A percentile compares a stretch with the other conserved stretches of the same genome.
Evolutionary conservation across 2,113 vertebrate species (phyloP).

Genomic region (Odobenus rosmarus): DNA sequence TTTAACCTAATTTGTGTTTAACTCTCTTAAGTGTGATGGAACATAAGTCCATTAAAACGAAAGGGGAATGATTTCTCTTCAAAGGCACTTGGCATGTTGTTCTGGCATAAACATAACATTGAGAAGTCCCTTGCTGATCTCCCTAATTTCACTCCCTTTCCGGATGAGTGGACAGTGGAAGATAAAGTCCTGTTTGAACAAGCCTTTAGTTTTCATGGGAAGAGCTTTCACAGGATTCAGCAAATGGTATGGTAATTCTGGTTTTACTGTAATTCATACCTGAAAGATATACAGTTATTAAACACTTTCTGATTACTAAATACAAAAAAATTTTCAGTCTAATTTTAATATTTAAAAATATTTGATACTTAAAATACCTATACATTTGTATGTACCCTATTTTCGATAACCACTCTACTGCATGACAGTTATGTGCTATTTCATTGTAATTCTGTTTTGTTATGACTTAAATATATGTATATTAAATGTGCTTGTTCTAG

Average conservation of each 20-base stretch:
- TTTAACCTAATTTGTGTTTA: conserved; percentile 57
- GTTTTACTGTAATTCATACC: conserved; percentile 35
- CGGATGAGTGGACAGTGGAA: conserved; percentile 99
- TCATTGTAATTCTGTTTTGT: conserved; percentile 13
- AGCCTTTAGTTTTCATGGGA: conserved; percentile 99
- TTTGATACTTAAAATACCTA: neutral
- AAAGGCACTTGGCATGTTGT: conserved; percentile 98
- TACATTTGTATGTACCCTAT: neutral
- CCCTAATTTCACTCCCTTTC: conserved; percentile 99
- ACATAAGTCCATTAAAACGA: conserved; percentile 78
- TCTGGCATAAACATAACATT: conserved; percentile 99
- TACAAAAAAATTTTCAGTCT: neutral
- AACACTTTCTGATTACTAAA: neutral
- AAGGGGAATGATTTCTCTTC: conserved; percentile 81
- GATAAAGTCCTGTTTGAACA: conserved; percentile 99
- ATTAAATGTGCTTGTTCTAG: neutral
- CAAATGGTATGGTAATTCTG: conserved; percentile 93
- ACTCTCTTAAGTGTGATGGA: conserved; percentile 65
- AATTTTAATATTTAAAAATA: conserved; percentile 18
- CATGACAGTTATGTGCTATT: neutral
- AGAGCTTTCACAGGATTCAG: conserved; percentile 99
- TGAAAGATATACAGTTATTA: neutral
- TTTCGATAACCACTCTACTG: neutral
- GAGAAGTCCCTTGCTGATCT: conserved; percentile 98
- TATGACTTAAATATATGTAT: conserved; percentile 17